These are phyloP conservation scores for Chrysoperla carnea DNA, from an alignment of 1,140 invertebrate genomes.

Conservation along the genomic window DNA sequence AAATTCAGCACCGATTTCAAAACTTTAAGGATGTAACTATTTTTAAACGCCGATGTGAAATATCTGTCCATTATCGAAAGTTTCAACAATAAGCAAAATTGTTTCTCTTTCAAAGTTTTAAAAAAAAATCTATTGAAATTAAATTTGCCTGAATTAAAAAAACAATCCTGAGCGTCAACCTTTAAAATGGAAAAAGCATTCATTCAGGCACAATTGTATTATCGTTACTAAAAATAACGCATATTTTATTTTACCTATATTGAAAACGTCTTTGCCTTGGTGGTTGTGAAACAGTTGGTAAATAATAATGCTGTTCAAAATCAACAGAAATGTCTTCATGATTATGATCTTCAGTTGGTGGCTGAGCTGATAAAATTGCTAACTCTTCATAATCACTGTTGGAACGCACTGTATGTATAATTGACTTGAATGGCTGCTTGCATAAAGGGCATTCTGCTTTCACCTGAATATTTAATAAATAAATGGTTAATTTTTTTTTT, in stretches of 20 bases:
- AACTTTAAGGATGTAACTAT: no score
- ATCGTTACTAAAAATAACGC: background rate
- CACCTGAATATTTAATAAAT: conserved; percentile 28
- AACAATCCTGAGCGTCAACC: no score
- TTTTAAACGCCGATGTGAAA: no score
- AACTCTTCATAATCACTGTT: conserved; percentile 80
- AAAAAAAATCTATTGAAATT: no score
- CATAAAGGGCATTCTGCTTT: conserved; percentile 89
- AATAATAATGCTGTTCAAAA: conserved; percentile 6
- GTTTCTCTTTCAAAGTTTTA: no score
- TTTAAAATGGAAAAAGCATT: no score
- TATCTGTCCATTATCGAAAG: no score
- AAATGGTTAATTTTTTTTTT: background rate
- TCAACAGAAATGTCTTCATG: conserved; percentile 16
- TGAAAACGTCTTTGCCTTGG: conserved; percentile 17
- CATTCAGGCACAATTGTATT: no score
- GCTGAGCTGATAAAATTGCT: conserved; percentile 32
- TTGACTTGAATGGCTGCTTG: conserved; percentile 77
- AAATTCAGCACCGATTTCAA: no score
- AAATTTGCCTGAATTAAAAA: no score
- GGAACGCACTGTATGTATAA: conserved; percentile 81
- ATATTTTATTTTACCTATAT: conserved; percentile 13
- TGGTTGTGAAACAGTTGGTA: conserved; percentile 2
- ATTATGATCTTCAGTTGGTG: conserved; percentile 16
- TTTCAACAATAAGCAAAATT: no score